These are phyloP conservation scores for Tribolium freemani DNA, from an alignment of 2,888 invertebrate genomes.

Conservation along the genomic window DNA sequence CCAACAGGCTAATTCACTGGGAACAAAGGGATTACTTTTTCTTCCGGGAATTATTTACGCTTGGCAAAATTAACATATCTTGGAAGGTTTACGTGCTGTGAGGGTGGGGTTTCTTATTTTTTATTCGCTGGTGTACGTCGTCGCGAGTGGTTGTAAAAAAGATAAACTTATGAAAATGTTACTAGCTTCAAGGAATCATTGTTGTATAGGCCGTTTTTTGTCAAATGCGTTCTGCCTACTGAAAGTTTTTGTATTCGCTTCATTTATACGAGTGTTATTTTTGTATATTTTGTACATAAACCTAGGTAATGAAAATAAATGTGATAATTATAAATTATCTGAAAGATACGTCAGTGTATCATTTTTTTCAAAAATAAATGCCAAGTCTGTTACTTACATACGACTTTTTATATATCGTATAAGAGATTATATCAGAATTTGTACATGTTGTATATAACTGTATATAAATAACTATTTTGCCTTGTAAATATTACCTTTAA, in stretches of 20 bases:
- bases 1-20: conserved; percentile 12
- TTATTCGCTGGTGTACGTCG: conserved; percentile 5
- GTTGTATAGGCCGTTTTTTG: conserved; percentile 27
- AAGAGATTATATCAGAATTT: conserved; percentile 51
- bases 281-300: conserved; percentile 43
- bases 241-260: conserved; percentile 10
- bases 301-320: conserved; percentile 45
- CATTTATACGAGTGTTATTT: conserved; percentile 17
- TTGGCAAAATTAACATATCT: conserved; percentile 24
- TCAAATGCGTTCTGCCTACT: conserved; percentile 30
- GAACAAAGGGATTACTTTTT: conserved; percentile 8
- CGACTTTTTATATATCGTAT: conserved; percentile 44
- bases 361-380: conserved; percentile 34
- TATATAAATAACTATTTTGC: conserved; percentile 54
- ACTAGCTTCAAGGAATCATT: conserved; percentile 31
- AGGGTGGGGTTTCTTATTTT: conserved; percentile 14
- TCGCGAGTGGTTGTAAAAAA: conserved; percentile 3
- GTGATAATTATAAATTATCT: conserved; percentile 49
- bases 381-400: conserved; percentile 44
- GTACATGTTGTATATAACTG: conserved; percentile 57
- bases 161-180: conserved; percentile 25
- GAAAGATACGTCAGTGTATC: conserved; percentile 38
- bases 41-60: background rate
- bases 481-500: conserved; percentile 59
- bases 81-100: conserved; percentile 24